Percentiles rank a stretch among this genome's conserved stretches.
Conservation (phyloP, 2,797 vertebrate species). For the Phataginus tetradactyla region DNA sequence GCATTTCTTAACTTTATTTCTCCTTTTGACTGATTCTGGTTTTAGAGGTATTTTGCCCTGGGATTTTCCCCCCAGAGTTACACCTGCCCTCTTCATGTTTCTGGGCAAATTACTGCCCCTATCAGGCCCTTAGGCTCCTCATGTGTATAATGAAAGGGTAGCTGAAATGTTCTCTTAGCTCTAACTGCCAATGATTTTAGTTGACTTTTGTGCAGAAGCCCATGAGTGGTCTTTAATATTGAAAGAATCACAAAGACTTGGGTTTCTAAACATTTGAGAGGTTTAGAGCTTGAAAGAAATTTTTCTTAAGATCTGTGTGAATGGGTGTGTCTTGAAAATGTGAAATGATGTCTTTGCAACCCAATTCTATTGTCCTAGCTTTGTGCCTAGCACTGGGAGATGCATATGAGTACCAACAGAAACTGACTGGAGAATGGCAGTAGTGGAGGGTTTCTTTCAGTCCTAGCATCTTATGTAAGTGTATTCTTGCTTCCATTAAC, state of each 20-base stretch:
- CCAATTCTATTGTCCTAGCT: background rate
- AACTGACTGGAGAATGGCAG: background rate
- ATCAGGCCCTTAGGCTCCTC: constrained; percentile 21
- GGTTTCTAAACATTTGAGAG: background rate
- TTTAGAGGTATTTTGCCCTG: too few species aligned
- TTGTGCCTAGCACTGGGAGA: background rate
- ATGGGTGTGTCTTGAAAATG: background rate
- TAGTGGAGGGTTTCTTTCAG: background rate
- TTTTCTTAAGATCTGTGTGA: background rate
- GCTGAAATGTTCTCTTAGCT: background rate
- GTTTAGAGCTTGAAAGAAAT: background rate
- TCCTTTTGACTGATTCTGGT: too few species aligned
- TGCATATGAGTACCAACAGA: background rate
- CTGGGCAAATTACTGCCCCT: background rate
- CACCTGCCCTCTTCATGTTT: background rate
- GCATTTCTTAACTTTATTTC: too few species aligned
- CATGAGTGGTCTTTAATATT: background rate
- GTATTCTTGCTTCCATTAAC: background rate
- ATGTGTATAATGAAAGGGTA: background rate
- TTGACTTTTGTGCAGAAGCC: background rate
- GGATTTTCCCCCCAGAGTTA: too few species aligned
- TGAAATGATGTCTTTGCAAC: background rate
- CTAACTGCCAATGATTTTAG: background rate
- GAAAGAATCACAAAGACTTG: background rate
- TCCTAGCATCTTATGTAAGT: background rate